Percentiles rank a stretch among this genome's conserved stretches.
Conservation (phyloP, 2,797 vertebrate genomes). For the Pangasius macronema region DNA sequence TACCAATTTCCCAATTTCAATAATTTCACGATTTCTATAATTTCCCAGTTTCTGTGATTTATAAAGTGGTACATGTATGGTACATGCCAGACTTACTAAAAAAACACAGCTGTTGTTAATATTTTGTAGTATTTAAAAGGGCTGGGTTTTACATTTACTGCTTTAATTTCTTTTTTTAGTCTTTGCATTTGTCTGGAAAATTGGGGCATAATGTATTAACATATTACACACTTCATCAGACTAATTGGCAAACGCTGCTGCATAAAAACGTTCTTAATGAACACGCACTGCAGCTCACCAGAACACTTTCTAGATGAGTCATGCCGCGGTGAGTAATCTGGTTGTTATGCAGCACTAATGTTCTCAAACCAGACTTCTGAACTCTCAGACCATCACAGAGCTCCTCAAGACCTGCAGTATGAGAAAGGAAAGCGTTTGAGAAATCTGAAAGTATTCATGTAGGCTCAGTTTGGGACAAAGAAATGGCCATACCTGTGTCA, state of each 20-base stretch:
- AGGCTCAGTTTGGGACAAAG: background rate
- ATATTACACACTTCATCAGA: conserved; percentile 30
- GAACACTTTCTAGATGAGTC: conserved; percentile 68
- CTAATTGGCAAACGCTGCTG: conserved; percentile 35
- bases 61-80: background rate
- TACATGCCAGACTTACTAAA: background rate
- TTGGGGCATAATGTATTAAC: conserved; percentile 35
- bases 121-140: background rate
- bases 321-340: conserved; percentile 72
- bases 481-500: background rate
- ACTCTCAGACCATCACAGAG: conserved; percentile 72
- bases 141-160: background rate
- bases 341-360: conserved; percentile 74
- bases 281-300: conserved; percentile 65
- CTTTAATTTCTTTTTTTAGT: conserved; percentile 8
- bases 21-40: background rate
- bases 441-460: background rate
- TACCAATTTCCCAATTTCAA: background rate
- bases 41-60: background rate
- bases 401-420: conserved; percentile 73
- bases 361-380: conserved; percentile 68
- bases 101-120: background rate
- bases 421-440: conserved; percentile 17
- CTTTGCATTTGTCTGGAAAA: conserved; percentile 41
- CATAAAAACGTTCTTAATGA: conserved; percentile 39